Conservation (phyloP, 2,113 vertebrate species). For the Barnardius zonarius region DNA sequence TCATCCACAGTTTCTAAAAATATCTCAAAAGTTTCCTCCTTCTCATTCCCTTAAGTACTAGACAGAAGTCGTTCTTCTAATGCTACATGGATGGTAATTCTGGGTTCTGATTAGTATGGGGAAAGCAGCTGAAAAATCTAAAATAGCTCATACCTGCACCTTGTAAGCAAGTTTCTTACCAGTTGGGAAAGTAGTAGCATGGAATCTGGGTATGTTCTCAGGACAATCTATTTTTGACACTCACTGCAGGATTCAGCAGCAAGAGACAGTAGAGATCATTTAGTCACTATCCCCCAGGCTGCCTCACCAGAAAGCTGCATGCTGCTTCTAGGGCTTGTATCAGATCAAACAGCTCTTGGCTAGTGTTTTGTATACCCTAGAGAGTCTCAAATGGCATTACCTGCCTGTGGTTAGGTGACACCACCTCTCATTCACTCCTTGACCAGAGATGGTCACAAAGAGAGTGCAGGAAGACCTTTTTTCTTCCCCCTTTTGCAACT, state of each 20-base stretch:
- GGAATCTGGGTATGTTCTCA: background rate
- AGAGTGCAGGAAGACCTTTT: background rate
- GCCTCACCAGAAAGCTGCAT: background rate
- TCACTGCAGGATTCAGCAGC: background rate
- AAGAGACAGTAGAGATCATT: background rate
- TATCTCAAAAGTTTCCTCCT: background rate
- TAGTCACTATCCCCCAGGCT: background rate
- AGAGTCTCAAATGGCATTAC: background rate
- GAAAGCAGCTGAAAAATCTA: background rate
- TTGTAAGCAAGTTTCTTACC: background rate
- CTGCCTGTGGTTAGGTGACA: background rate
- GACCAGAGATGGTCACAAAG: background rate
- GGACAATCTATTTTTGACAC: background rate
- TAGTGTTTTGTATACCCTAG: background rate
- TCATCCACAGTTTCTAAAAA: background rate
- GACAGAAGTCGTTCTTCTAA: background rate
- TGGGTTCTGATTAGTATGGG: background rate
- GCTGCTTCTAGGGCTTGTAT: background rate
- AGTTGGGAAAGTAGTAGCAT: background rate
- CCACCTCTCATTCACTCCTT: background rate
- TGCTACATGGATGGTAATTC: background rate
- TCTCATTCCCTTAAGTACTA: background rate
- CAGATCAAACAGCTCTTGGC: background rate
- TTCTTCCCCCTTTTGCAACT: background rate
- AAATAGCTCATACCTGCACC: background rate